Conservation (phyloP, 2,797 vertebrate species). For the Cryptoprocta ferox region DNA sequence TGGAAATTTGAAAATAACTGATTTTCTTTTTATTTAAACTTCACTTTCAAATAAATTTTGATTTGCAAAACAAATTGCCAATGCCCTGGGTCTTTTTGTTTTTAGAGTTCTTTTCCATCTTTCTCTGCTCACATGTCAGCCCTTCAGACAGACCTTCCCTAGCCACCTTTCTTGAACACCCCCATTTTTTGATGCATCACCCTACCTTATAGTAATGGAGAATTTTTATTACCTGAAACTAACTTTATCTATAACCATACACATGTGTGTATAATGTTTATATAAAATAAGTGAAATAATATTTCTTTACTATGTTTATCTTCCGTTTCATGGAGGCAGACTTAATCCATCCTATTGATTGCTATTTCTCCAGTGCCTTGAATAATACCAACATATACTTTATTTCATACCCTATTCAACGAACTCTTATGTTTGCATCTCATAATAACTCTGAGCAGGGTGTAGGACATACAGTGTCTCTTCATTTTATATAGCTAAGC, state of each 20-base stretch:
- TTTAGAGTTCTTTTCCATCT: neutral
- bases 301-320: neutral
- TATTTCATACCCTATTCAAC: neutral
- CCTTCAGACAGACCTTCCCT: neutral
- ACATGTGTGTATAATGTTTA: neutral
- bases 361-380: neutral
- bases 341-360: neutral
- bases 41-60: constrained; percentile 10
- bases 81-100: neutral
- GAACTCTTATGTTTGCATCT: neutral
- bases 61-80: neutral
- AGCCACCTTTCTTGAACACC: neutral
- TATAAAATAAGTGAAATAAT: constrained; percentile 26
- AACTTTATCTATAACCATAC: neutral
- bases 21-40: constrained; percentile 31
- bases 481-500: neutral
- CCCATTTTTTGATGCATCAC: neutral
- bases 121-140: neutral
- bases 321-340: constrained; percentile 25
- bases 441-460: neutral
- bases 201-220: neutral
- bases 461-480: neutral
- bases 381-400: neutral
- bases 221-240: constrained; percentile 12
- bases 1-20: neutral